Percentiles rank a stretch among this genome's conserved stretches.
These are phyloP conservation scores for Epinephelus moara DNA, from an alignment of 2,113 vertebrate species.

Conservation along the genomic window DNA sequence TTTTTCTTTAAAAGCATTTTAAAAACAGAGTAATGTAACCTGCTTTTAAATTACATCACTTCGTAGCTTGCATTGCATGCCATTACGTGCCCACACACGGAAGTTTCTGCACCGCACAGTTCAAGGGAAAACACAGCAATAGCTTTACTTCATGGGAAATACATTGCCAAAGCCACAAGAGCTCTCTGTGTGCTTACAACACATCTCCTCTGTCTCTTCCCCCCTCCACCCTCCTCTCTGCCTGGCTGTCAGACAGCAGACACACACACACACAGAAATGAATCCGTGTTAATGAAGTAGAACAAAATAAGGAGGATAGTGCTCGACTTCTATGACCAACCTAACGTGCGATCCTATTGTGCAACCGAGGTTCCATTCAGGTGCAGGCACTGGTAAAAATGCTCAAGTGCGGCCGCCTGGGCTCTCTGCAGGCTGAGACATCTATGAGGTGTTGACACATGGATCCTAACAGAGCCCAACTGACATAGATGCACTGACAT, in stretches of 20 bases:
- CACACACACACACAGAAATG: slow-evolving; percentile 48
- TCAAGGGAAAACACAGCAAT: slow-evolving; percentile 35
- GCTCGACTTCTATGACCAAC: slow-evolving; percentile 37
- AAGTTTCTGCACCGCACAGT: slow-evolving; percentile 1
- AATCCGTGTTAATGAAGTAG: slow-evolving; percentile 76
- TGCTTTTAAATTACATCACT: slow-evolving; percentile 14
- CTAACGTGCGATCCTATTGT: slow-evolving; percentile 70
- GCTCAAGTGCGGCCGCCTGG: slow-evolving; percentile 55
- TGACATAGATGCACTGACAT: slow-evolving; percentile 75
- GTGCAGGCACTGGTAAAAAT: slow-evolving; percentile 78
- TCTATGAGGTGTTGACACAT: slow-evolving; percentile 77
- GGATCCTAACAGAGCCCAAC: slow-evolving; percentile 64
- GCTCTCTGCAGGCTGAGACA: slow-evolving; percentile 69
- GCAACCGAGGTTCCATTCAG: slow-evolving; percentile 74
- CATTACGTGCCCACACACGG: slow-evolving; percentile 40
- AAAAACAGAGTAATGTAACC: background rate
- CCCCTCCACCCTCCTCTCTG: slow-evolving; percentile 2
- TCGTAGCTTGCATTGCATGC: slow-evolving; percentile 33
- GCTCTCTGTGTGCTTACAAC: slow-evolving; percentile 44
- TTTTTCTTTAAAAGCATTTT: background rate
- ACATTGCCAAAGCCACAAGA: slow-evolving; percentile 48
- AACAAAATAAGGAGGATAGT: slow-evolving; percentile 72
- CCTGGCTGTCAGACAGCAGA: slow-evolving; percentile 50
- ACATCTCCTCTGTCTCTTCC: slow-evolving; percentile 10
- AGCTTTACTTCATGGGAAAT: slow-evolving; percentile 57